Evolutionary conservation across 2,113 vertebrate genomes (phyloP).

Genomic region (Lethenteron reissneri): DNA sequence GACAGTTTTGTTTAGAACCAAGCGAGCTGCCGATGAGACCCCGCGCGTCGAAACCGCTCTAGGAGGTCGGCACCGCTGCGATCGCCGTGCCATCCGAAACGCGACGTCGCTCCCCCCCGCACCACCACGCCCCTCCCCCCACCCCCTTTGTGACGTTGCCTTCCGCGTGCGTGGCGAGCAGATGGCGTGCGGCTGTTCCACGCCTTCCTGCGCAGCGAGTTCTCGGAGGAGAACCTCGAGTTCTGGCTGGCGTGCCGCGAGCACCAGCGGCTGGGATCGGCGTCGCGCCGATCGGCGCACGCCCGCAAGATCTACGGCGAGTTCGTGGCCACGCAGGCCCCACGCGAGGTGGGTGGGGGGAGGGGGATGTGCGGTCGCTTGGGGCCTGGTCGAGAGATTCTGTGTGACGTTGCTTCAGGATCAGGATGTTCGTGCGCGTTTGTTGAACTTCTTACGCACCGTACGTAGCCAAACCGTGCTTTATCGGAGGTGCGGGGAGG

Average conservation of each 20-base stretch:
- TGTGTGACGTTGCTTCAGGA: too few relatives aligned
- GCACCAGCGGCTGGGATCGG: constrained; percentile 41
- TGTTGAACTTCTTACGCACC: too few relatives aligned
- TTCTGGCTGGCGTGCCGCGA: constrained; percentile 92
- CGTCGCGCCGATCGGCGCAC: constrained; percentile 37
- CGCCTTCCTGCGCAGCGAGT: constrained; percentile 65
- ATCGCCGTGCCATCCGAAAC: not conserved
- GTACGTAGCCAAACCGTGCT: too few relatives aligned
- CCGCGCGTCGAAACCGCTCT: not conserved
- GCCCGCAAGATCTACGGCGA: constrained; percentile 67
- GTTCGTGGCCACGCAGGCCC: constrained; percentile 55
- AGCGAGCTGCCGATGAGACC: not conserved
- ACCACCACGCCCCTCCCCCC: not conserved
- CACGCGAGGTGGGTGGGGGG: constrained; percentile 40
- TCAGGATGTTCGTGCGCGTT: too few relatives aligned
- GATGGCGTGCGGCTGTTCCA: constrained; percentile 62
- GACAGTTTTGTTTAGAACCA: too few relatives aligned
- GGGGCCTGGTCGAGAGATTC: too few relatives aligned
- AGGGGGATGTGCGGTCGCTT: too few relatives aligned
- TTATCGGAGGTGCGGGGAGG: too few relatives aligned
- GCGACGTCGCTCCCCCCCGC: not conserved
- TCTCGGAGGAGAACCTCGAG: constrained; percentile 84
- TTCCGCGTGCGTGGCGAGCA: constrained; percentile 16
- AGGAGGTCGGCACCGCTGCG: not conserved
- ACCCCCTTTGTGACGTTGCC: not conserved